Conservation (phyloP, 53 echinoderm and acorn worm species). For the Holothuria scabra region DNA sequence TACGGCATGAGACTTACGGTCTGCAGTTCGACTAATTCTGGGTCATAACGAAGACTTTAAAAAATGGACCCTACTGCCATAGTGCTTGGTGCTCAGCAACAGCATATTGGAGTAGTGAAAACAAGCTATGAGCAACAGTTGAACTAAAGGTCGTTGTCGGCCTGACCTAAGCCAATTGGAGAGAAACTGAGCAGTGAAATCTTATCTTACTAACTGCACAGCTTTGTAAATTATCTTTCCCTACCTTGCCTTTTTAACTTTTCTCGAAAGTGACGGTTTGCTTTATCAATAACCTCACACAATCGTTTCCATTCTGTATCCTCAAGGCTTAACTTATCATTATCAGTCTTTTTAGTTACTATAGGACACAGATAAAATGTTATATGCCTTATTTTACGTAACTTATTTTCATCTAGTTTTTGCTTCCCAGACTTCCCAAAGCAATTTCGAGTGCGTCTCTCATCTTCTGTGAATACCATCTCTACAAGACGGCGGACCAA, state of each 20-base stretch:
- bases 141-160: no score
- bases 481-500: background rate
- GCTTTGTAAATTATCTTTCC: no score
- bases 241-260: constrained; percentile 1
- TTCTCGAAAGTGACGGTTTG: constrained; percentile 17
- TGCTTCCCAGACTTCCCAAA: background rate
- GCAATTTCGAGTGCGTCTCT: background rate
- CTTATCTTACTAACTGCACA: no score
- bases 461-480: background rate
- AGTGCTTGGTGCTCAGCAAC: no score
- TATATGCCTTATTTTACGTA: background rate
- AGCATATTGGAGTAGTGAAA: no score
- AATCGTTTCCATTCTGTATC: constrained; percentile 12
- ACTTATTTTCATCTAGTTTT: background rate
- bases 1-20: no score
- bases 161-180: no score
- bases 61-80: no score
- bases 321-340: background rate
- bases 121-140: no score
- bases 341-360: background rate
- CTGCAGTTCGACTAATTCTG: no score
- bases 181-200: no score
- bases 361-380: constrained; percentile 15
- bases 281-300: constrained; percentile 6
- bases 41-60: no score